Base-by-base conservation (phyloP, 2,888 invertebrate genomes). In the Tenthredo mesomela region DNA sequence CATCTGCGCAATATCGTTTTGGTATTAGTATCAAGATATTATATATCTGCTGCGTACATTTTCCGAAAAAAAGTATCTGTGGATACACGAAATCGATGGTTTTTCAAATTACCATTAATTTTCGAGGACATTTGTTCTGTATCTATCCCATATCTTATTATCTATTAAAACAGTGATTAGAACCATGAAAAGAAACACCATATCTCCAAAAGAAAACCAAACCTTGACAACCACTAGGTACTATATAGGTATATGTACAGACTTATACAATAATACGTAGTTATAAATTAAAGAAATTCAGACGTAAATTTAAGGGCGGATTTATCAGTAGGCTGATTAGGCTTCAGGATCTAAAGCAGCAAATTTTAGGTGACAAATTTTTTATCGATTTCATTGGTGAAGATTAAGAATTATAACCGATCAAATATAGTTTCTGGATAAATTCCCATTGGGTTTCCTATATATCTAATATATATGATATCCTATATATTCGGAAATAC, bases 131-230 rank as follows among this genome's bases (percentile, higher is more conserved):
- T 29, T 47, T 75, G 84, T 86, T 87, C 85, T 82, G 82, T 67
- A 86, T 87, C 85, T 78, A 86, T 87, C 87, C 86, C 85, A 84
- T 85, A 85, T 86, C 85, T 88, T 84, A 29, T 80, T 71, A 33
- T 67, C 67, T 82, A 67, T 82, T 54, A n/a, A 33, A 33, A 70
- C 18, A 21, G 15, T 67, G 47, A 83, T 43, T 71, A 67, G 43
- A 21, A 50, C 12, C 33, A 61, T 71, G 71, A 84, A 73, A 84
- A n/a, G 33, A 73, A 43, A 73, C 12, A 65, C 82, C 82, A 47
- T 82, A 82, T 82, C 82, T 82, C 82, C 82, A 82, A 67, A 82
- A 82, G 82, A 82, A 47, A 67, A 40, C 33, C 9, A 67, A 29
- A 80, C 50, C 77, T 37, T 61, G 40, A 65, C 40, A 73, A 43